Conservation (phyloP, 1,140 invertebrate species). For the Drosophila athabasca region DNA sequence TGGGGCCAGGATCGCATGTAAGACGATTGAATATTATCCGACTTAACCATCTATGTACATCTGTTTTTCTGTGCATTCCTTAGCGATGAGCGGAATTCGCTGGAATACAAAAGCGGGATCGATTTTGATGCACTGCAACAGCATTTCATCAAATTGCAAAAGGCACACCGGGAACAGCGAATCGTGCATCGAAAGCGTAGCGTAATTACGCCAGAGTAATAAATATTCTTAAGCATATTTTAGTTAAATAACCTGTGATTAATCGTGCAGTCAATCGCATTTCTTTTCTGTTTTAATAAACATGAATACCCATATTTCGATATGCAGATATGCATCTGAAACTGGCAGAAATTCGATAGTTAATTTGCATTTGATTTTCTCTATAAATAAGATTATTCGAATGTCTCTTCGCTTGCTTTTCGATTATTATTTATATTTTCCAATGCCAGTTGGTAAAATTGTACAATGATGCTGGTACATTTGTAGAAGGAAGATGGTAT, state of each 20-base stretch:
- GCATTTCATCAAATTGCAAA: slow-evolving; percentile 86
- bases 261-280: slow-evolving; percentile 34
- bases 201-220: slow-evolving; percentile 67
- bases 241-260: slow-evolving; percentile 64
- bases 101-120: slow-evolving; percentile 84
- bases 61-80: slow-evolving; percentile 2
- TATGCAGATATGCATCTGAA: not conserved
- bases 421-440: slow-evolving; percentile 67
- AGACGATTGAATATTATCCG: slow-evolving; percentile 9
- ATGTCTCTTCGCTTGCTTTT: not conserved
- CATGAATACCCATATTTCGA: slow-evolving; percentile 11
- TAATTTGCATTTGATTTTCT: not conserved
- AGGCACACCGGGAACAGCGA: slow-evolving; percentile 84
- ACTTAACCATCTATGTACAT: not conserved
- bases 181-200: slow-evolving; percentile 80
- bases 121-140: slow-evolving; percentile 86
- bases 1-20: slow-evolving; percentile 70
- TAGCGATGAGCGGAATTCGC: slow-evolving; percentile 68
- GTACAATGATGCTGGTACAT: slow-evolving; percentile 85
- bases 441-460: slow-evolving; percentile 52
- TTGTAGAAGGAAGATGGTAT: slow-evolving; percentile 89
- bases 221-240: slow-evolving; percentile 27
- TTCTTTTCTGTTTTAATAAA: slow-evolving; percentile 36
- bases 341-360: not conserved
- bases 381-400: slow-evolving; percentile 12